A percentile compares a stretch with the other conserved stretches of the same genome.
Conservation (phyloP, 2,113 vertebrate species). For the Strigops habroptila region DNA sequence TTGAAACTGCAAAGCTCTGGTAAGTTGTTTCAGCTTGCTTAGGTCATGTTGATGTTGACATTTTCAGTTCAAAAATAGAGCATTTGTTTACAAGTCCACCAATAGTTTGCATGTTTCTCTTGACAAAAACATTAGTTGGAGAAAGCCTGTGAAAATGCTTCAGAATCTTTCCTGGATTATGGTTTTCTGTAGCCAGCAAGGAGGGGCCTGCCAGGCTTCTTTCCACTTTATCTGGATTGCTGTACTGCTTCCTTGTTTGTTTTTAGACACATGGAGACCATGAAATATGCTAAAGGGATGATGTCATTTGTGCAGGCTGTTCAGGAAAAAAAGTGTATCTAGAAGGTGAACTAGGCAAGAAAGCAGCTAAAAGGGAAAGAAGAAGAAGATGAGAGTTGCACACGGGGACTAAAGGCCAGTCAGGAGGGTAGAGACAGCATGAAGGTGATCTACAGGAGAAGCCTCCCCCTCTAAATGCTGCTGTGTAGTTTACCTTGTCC, state of each 20-base stretch:
- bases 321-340: background rate
- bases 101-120: background rate
- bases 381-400: background rate
- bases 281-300: background rate
- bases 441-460: background rate
- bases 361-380: background rate
- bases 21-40: background rate
- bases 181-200: background rate
- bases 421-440: background rate
- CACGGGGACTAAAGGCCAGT: background rate
- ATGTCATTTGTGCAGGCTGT: background rate
- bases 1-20: background rate
- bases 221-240: background rate
- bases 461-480: background rate
- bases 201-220: background rate
- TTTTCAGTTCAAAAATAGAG: background rate
- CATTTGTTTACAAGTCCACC: background rate
- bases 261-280: background rate
- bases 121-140: background rate
- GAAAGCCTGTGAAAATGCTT: constrained; percentile 4
- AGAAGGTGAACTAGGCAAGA: background rate
- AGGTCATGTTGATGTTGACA: background rate
- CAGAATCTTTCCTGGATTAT: background rate
- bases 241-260: background rate
- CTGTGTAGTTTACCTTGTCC: background rate